Evolutionary conservation across 1,140 invertebrate genomes (phyloP), one percentile per base, ranked within the genome.

Genomic region (Drosophila sp.): DNA sequence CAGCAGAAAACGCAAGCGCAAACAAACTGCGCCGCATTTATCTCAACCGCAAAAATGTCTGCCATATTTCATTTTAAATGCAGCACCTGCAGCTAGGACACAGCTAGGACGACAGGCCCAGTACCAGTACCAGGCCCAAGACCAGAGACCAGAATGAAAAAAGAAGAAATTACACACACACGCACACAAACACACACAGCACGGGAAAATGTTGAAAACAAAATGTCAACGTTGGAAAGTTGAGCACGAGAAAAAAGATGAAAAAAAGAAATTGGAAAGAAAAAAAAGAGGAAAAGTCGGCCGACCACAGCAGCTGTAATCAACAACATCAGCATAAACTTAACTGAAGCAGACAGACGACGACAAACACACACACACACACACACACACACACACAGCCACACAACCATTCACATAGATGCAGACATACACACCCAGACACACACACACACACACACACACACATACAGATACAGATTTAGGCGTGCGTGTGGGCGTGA

Each of bases 11-110:
- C 63, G 63, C 66, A 60, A 78, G 33, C 68, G 72, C 76, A 81
- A 87, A 79, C 76, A 76, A 86, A 86, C 79, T 79, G 76, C 58
- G 69, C 44, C 79, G 76, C 76, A 79, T 79, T 80, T 83, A 87
- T 83, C 76, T 87, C 67, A 74, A 71, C 79, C 83, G 80, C 79
- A 80, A 89, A 86, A 86, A 83, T 83, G 83, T 66, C 79, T 87
- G 79, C 83, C 83, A 87, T 87, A 87, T 87, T 87, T 82, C 83
- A 89, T 87, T 89, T 83, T 76, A 80, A 80, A 80, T 89, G 76
- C 83, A 87, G 84, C 85, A 89, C 84, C 84, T 87, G 84, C 84
- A 87, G 76, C 83, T 66, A 65, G 70, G 44, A 40, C 66, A 56
- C 35, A 40, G 60, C 10, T 50, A 27, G 44, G 44, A 29, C 56